Conservation (phyloP, 2,888 invertebrate species). For the Plebejus melissa region DNA sequence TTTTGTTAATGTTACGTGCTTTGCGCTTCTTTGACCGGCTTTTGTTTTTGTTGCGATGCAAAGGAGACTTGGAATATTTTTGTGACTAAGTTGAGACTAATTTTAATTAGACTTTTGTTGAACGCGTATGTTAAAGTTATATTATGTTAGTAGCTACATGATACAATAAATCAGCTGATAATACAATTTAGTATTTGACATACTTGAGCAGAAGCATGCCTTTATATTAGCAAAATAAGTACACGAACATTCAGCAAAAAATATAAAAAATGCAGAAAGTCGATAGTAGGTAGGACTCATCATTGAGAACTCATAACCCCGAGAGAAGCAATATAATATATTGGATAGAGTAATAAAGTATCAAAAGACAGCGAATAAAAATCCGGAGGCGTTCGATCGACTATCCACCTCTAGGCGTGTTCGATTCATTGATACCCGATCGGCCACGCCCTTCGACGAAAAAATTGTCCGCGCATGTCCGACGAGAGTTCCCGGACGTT, state of each 20-base stretch:
- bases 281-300: not conserved
- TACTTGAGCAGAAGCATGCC: not conserved
- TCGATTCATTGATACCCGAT: conserved; percentile 46
- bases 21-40: not conserved
- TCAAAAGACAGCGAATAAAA: conserved; percentile 19
- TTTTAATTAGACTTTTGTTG: too few species aligned
- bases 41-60: not conserved
- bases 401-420: conserved; percentile 41
- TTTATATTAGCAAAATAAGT: not conserved
- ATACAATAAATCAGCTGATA: not conserved
- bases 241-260: not conserved
- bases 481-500: conserved; percentile 24
- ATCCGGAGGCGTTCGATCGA: conserved; percentile 21
- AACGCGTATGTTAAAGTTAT: too few species aligned
- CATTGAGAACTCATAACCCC: not conserved
- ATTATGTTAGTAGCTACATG: too few species aligned
- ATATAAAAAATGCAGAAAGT: not conserved
- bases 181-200: not conserved
- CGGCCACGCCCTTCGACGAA: conserved; percentile 52
- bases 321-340: not conserved
- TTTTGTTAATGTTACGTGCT: conserved; percentile 15
- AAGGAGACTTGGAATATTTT: not conserved
- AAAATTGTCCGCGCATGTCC: conserved; percentile 56
- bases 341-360: not conserved
- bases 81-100: not conserved